These are phyloP conservation scores for Armadillidium nasatum DNA, from an alignment of 1,140 invertebrate species.

Conservation along the genomic window DNA sequence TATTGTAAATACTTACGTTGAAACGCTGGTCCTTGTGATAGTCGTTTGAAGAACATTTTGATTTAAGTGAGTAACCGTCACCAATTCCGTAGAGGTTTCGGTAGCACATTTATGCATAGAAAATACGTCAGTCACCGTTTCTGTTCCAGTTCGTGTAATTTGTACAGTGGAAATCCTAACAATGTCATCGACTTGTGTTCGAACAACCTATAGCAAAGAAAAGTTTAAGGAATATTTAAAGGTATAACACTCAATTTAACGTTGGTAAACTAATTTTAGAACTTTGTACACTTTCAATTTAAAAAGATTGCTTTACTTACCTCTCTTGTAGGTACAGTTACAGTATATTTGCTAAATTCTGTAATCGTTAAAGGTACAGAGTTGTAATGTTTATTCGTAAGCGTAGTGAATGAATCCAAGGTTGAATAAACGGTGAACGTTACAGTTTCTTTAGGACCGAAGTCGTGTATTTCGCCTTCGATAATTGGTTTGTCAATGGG, in stretches of 20 bases:
- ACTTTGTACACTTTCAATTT: no score
- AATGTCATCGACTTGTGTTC: constrained; percentile 24
- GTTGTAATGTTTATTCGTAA: constrained; percentile 23
- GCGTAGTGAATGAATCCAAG: constrained; percentile 18
- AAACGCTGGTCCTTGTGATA: constrained; percentile 3
- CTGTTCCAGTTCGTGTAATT: constrained; percentile 2
- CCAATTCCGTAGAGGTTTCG: background rate
- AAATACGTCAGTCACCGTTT: constrained; percentile 16
- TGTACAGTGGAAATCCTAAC: constrained; percentile 8
- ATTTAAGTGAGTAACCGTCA: constrained; percentile 22
- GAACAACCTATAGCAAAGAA: background rate
- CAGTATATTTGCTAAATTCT: constrained; percentile 19
- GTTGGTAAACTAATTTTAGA: no score
- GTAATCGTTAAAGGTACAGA: constrained; percentile 22
- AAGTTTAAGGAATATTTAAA: no score
- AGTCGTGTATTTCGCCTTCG: no score
- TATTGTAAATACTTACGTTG: constrained; percentile 19
- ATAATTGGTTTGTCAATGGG: no score
- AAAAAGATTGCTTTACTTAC: no score
- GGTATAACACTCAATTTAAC: no score
- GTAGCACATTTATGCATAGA: constrained; percentile 19
- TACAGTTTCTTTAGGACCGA: background rate
- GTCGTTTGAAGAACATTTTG: constrained; percentile 24
- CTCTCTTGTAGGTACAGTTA: constrained; percentile 19
- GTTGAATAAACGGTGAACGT: constrained; percentile 1